Base-by-base conservation (phyloP, 2,888 invertebrate species). In the Tethea ocularis region DNA sequence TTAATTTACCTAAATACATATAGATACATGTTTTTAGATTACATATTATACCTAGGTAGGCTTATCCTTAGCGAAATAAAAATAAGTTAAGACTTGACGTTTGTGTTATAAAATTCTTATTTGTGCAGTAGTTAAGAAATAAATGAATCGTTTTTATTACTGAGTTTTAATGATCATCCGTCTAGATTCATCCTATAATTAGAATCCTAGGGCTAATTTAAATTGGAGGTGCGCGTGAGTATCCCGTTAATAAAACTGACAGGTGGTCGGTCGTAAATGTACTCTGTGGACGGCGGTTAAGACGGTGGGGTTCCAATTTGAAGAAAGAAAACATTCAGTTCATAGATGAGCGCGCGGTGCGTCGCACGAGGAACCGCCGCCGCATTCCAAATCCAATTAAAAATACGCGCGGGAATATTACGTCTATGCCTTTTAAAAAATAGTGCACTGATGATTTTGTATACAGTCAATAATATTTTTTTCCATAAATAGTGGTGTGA, bases 311-410 rank as follows among this genome's bases (percentile, higher is more conserved):
- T 67, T 66, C 63, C 64, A 63, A 65, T 68, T 68, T 68, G 68
- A 68, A 69, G 68, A 74, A 83, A 79, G 78, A 83, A 83, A 82
- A 79, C 71, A 83, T 75, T 86, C 87, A 90, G 90, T 89, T 72
- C 79, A 80, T 82, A 87, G 82, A 83, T 65, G 77, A 80, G 73
- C 83, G 86, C 83, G 83, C 78, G 67, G 71, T 65, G 65, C 69
- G 75, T 69, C 73, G 82, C 79, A 81, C 87, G 85, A 73, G 51
- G 63, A 61, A 65, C 67, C 68, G 72, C 69, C 70, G 68, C 68
- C 66, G 73, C 79, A 71, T 75, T 74, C 65, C 26, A 7, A 26
- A 26, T 26, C 26, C 57, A 64, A 65, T 62, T 70, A 77, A 63
- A 70, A 67, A 60, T 78, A 78, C 83, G 84, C 83, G 83, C 75